Base-by-base conservation (phyloP, 2,888 invertebrate species). In the Tricholauxania praeusta region DNA sequence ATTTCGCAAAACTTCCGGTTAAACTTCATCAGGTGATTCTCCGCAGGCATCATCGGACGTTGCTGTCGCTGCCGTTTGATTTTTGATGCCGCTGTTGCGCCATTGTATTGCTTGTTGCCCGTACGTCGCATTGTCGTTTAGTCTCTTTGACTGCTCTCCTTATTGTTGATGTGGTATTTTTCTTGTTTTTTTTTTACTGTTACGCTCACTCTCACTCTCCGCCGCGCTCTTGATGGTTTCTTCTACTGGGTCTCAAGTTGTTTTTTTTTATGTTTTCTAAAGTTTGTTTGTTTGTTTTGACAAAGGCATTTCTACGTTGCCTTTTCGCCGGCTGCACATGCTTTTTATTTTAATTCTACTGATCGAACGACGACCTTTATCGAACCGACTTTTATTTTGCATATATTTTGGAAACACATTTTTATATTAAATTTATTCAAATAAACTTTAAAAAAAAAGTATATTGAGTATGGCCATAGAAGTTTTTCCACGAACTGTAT, bases 281-380 rank as follows among this genome's bases (percentile, higher is more conserved):
- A 52, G 60, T 70, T 62, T 70, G 70, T 62, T 72, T 62, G 63
- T 68, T 52, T 72, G 72, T 72, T 72, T 72, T 72, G 68, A 69
- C 68, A 69, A 69, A 69, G 68, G 72, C 72, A 72, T 72, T 72
- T 64, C 68, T 10, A 39, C 39, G 55, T 17, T 69, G 48, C 22
- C 63, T 69, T 67, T 72, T 49, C 19, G 68, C 72, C 72, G 68
- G 72, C 63, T 69, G 55, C 53, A 39, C 12, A 52, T 70, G 47
- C 12, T 52, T 57, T 57, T 64, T 69, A 55, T 55, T 63, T 47
- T 64, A 60, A 8, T n/a, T 57, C 22, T 10, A 39, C 10, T 39
- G 10, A 39, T 39, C 39, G 39, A 39, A 39, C 39, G 39, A 39
- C 10, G 39, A 39, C 39, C 39, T 39, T 39, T 28, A 28, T 39